A percentile compares a stretch with the other conserved stretches of the same genome.
Conservation (phyloP, 2,797 vertebrate genomes). For the Trichosurus vulpecula region DNA sequence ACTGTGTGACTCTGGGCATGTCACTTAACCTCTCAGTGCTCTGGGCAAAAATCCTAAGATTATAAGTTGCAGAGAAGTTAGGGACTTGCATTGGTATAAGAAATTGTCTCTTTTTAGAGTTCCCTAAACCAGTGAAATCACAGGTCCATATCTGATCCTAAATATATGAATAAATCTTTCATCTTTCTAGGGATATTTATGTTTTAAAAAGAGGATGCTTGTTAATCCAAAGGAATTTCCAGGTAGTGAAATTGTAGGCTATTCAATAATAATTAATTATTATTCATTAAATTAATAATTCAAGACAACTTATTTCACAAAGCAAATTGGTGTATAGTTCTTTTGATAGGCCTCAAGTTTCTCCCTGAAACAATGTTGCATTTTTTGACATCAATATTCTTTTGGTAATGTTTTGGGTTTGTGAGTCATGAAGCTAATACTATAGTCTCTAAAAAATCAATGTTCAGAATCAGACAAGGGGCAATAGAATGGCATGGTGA, state of each 20-base stretch:
- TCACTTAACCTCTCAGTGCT: too few species aligned
- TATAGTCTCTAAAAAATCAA: too few species aligned
- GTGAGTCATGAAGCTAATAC: too few species aligned
- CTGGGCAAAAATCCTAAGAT: not conserved
- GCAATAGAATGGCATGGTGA: too few species aligned
- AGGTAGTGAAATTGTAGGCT: not conserved
- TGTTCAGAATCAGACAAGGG: too few species aligned
- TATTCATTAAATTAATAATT: not conserved
- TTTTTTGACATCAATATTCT: not conserved
- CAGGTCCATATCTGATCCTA: not conserved
- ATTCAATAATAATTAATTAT: too few species aligned
- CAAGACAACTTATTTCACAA: not conserved
- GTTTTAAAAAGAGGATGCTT: not conserved
- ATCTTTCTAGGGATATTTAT: not conserved
- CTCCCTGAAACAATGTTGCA: not conserved
- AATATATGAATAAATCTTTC: not conserved
- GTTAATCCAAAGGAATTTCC: not conserved
- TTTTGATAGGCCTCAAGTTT: not conserved
- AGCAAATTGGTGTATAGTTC: not conserved
- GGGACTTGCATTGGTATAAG: not conserved
- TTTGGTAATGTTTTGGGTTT: not conserved
- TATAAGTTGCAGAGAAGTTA: not conserved
- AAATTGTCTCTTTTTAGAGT: not conserved
- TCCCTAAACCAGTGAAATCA: not conserved
- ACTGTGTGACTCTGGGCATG: not conserved